Evolutionary conservation across 1,140 invertebrate species (phyloP).

Genomic region (Acromyrmex echinatior): DNA sequence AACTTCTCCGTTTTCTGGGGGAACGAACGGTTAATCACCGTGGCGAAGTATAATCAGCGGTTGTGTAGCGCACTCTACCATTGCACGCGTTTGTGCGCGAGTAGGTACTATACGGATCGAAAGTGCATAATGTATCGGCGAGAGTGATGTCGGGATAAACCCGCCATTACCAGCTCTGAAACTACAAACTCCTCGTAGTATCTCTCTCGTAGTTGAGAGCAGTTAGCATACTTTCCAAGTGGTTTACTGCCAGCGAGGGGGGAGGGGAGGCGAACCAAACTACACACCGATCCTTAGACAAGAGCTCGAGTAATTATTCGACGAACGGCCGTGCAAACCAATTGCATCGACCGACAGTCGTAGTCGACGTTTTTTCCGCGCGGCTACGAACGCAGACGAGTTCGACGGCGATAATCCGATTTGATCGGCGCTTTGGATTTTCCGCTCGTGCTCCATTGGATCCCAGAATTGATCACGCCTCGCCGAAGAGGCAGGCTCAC

Average conservation of each 20-base stretch:
- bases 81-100: neutral
- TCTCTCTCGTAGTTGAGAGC: slow-evolving; percentile 18
- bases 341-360: slow-evolving; percentile 15
- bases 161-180: slow-evolving; percentile 29
- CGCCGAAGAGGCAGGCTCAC: neutral
- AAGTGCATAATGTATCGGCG: slow-evolving; percentile 33
- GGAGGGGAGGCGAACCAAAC: neutral
- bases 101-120: slow-evolving; percentile 19
- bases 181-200: slow-evolving; percentile 25
- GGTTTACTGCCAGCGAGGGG: neutral
- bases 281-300: neutral
- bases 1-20: slow-evolving; percentile 53
- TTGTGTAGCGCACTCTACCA: neutral
- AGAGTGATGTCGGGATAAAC: slow-evolving; percentile 45
- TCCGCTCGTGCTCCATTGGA: slow-evolving; percentile 30
- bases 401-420: slow-evolving; percentile 52
- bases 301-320: slow-evolving; percentile 22
- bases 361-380: slow-evolving; percentile 18
- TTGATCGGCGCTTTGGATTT: slow-evolving; percentile 51
- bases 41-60: slow-evolving; percentile 62
- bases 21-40: slow-evolving; percentile 68
- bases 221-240: slow-evolving; percentile 43
- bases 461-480: slow-evolving; percentile 38
- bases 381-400: slow-evolving; percentile 6
- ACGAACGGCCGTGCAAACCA: neutral